Percentiles rank a stretch among this genome's conserved stretches.
These are phyloP conservation scores for Xenopus petersii DNA, from an alignment of 2,797 vertebrate genomes.

Conservation along the genomic window DNA sequence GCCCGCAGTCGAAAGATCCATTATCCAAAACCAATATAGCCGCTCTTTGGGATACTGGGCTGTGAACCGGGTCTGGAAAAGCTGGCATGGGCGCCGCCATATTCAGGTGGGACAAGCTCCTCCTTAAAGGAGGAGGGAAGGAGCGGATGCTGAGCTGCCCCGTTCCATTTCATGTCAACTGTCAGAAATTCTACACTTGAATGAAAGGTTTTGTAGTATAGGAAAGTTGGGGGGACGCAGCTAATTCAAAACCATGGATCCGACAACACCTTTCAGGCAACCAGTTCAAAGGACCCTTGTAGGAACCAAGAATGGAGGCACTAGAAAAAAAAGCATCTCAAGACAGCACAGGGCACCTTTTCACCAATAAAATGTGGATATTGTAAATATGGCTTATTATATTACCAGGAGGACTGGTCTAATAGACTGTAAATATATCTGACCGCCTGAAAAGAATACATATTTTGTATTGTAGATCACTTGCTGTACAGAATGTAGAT, in stretches of 20 bases:
- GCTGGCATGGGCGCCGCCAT: slow-evolving; percentile 58
- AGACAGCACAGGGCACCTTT: not conserved
- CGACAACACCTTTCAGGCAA: slow-evolving; percentile 94
- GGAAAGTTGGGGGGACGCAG: slow-evolving; percentile 90
- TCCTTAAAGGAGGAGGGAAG: no score
- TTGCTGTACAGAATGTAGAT: slow-evolving; percentile 58
- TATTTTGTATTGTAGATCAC: slow-evolving; percentile 59
- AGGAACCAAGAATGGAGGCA: slow-evolving; percentile 50
- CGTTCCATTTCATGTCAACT: no score
- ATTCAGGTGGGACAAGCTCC: slow-evolving; percentile 29
- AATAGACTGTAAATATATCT: slow-evolving; percentile 30
- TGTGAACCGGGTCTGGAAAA: slow-evolving; percentile 74
- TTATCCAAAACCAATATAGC: slow-evolving; percentile 87
- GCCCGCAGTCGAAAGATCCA: slow-evolving; percentile 89
- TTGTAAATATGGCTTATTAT: slow-evolving; percentile 64
- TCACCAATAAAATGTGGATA: slow-evolving; percentile 51
- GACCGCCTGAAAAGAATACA: slow-evolving; percentile 25
- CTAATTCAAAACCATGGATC: slow-evolving; percentile 90
- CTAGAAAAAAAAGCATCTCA: not conserved
- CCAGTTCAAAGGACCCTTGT: slow-evolving; percentile 96
- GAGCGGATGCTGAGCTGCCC: no score
- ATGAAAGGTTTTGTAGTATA: no score
- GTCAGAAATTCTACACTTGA: no score
- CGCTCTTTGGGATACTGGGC: slow-evolving; percentile 61
- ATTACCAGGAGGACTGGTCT: slow-evolving; percentile 45